Evolutionary conservation across 2,797 vertebrate genomes (phyloP), one percentile per base, ranked within the genome.

Genomic region (Tragelaphus eurycerus): DNA sequence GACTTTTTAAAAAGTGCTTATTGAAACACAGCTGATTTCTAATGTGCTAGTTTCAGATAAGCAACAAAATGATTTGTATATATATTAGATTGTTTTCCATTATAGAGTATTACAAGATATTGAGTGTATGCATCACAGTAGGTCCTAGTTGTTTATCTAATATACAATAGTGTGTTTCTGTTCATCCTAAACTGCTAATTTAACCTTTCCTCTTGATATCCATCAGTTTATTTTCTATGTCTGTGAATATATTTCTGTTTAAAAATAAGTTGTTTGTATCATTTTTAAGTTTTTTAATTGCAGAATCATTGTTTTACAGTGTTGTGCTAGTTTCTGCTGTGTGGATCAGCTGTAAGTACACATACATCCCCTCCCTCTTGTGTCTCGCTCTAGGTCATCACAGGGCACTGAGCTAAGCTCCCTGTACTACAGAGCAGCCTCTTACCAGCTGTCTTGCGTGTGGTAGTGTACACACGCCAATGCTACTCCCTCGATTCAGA

Each of bases 1-100:
- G 21, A 64, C n/a, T 82, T 76, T 55, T 76, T 29, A 78, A 89
- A 86, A 86, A 97, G 14, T 23, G 27, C 46, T 46, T 46, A 46
- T 16, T 78, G 38, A 78, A 78, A 29, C 38, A 78, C 5, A 78
- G 74, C 7, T 48, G 74, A 78, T 78, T 78, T 78, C 23, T 48
- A 78, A 78, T 78, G 74, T 1, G 14, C 25, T 78, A 48, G 25
- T 48, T 78, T 78, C 74, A 78, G 23, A 48, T 78, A 43, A 25
- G 23, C 38, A 74, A 43, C 71, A 43, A 74, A 74, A 74, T 74
- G 38, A 25, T 74, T 74, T 43, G 38, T 43, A 71, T 71, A 71
- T 43, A 14, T 43, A 43, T 74, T 43, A 25, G 71, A 25, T 14
- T 74, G 21, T 25, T 25, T 74, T 25, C 38, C 38, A 14, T 43